Evolutionary conservation across 2,797 vertebrate genomes (phyloP), one percentile per base, ranked within the genome.

Genomic region (Sebastes minor): DNA sequence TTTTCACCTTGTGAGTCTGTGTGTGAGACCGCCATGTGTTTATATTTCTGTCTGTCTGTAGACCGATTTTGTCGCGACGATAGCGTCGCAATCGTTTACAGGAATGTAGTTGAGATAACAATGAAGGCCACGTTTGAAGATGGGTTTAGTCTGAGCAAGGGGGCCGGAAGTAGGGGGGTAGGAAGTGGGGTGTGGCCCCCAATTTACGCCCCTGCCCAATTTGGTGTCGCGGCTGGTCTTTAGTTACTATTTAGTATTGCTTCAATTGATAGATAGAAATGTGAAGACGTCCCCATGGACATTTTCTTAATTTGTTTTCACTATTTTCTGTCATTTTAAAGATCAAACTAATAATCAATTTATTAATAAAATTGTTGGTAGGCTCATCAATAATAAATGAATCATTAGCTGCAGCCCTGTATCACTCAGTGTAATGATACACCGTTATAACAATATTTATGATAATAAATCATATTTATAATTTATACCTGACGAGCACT

Each of bases 401-500:
- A 30, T 72, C 3, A 22, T 52, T 8, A 6, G 22, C 32, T 64
- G 30, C 16, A 30, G 30, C 23, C 8, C 27, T 27, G 32, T 30
- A 63, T 35, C 2, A 22, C 22, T n/a, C 18, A 23, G 18, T 4
- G 2, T 18, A 32, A 59, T 16, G 2, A 35, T 33, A 46, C 14
- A 42, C 38, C 0, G 35, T 27, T 1, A 22, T 38, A 28, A 25
- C 1, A 4, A n/a, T 52, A 23, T 57, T 28, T 3, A 16, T 46
- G 8, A 18, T 25, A 33, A 23, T 33, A 5, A n/a, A 52, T n/a
- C 0, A 9, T 12, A 35, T 25, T 1, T 20, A 11, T 12, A 11
- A 57, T 38, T 42, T 9, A 30, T 49, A 98, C 97, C 96, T 96
- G 84, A 99, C 46, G 1, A 97, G 93, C 75, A 99, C 93, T 84